Evolutionary conservation across 2,113 vertebrate genomes (phyloP).

Genomic region (Leucoraja erinaceus): DNA sequence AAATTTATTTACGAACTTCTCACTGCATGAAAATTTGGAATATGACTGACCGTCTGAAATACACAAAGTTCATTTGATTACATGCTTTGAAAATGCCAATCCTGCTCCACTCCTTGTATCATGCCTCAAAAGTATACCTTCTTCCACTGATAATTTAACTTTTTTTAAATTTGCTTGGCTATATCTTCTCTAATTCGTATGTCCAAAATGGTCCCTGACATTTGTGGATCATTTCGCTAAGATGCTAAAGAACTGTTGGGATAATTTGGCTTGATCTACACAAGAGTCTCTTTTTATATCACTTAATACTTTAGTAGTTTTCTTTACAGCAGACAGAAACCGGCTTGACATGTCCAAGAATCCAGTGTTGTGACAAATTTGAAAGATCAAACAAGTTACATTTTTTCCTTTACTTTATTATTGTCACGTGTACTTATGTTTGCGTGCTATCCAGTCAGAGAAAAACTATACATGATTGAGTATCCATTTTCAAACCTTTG

Average conservation of each 20-base stretch:
- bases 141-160: neutral
- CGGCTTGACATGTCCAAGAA: neutral
- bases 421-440: too few relatives aligned
- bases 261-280: neutral
- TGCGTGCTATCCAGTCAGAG: too few relatives aligned
- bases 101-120: neutral
- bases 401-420: too few relatives aligned
- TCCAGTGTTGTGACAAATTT: neutral
- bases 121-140: neutral
- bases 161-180: neutral
- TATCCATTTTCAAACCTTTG: too few relatives aligned
- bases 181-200: neutral
- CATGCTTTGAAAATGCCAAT: neutral
- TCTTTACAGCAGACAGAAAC: neutral
- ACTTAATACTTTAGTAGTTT: neutral
- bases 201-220: neutral
- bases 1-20: constrained; percentile 19
- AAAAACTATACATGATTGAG: too few relatives aligned
- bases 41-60: neutral
- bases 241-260: neutral
- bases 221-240: neutral
- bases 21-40: neutral
- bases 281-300: neutral
- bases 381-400: neutral
- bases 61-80: neutral